Conservation (phyloP, 2,888 invertebrate species). For the Chouioia cunea region DNA sequence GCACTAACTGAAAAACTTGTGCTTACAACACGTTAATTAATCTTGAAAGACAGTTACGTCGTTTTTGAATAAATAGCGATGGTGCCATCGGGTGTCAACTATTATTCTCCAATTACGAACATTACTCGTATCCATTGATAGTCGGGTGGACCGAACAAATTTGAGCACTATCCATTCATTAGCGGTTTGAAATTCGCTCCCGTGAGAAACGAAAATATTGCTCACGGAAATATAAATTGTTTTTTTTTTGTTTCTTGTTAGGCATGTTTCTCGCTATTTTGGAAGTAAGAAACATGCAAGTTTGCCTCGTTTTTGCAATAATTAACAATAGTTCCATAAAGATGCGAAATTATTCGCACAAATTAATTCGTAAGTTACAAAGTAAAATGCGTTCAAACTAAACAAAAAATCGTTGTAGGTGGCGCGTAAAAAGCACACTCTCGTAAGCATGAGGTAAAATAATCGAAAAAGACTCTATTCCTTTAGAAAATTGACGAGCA, state of each 20-base stretch:
- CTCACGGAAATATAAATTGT: slow-evolving; percentile 19
- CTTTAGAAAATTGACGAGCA: neutral
- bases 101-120: slow-evolving; percentile 46
- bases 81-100: neutral
- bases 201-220: slow-evolving; percentile 43
- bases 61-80: slow-evolving; percentile 41
- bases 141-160: slow-evolving; percentile 38
- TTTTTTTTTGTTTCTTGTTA: slow-evolving; percentile 5
- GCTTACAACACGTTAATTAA: slow-evolving; percentile 42
- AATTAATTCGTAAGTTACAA: neutral
- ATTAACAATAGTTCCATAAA: too few relatives aligned
- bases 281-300: too few relatives aligned
- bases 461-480: neutral
- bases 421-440: too few relatives aligned
- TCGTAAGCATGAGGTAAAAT: too few relatives aligned
- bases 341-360: too few relatives aligned
- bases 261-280: slow-evolving; percentile 12
- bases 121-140: slow-evolving; percentile 2
- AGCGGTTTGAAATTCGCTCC: slow-evolving; percentile 24
- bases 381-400: too few relatives aligned
- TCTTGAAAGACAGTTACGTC: slow-evolving; percentile 26
- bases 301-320: neutral
- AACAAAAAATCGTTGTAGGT: too few relatives aligned
- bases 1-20: neutral
- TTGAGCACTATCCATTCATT: slow-evolving; percentile 37